Evolutionary conservation across 2,797 vertebrate species (phyloP).

Genomic region (Vipera ursinii): DNA sequence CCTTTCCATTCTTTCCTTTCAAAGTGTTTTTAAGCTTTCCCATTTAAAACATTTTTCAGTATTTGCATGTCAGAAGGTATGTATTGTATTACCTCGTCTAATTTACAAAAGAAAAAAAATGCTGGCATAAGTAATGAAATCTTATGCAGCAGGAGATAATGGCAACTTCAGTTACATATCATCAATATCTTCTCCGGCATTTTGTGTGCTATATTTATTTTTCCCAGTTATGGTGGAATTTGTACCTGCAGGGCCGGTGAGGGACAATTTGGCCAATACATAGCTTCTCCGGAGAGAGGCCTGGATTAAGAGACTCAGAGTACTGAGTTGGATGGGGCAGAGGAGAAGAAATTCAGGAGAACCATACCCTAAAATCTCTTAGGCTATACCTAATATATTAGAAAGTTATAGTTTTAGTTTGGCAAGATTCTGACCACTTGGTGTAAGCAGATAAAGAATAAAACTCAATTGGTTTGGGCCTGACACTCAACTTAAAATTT

Average conservation of each 20-base stretch:
- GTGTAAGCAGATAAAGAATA: not conserved
- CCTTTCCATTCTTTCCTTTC: not conserved
- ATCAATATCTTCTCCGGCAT: not conserved
- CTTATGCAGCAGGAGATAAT: not conserved
- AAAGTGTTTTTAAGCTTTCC: not conserved
- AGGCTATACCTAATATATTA: not conserved
- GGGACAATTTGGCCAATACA: not conserved
- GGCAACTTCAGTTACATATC: not conserved
- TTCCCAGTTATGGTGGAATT: not conserved
- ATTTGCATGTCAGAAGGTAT: not conserved
- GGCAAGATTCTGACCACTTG: not conserved
- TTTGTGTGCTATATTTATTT: not conserved
- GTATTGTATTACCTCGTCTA: not conserved
- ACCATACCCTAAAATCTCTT: not conserved
- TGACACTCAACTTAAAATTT: not conserved
- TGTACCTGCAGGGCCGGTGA: not conserved
- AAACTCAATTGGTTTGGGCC: not conserved
- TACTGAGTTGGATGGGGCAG: not conserved
- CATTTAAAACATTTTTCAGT: not conserved
- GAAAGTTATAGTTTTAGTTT: not conserved
- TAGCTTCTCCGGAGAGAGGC: not conserved
- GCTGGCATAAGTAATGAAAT: not conserved
- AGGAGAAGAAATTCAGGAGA: not conserved
- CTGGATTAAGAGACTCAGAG: not conserved
- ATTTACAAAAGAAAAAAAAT: not conserved